Evolutionary conservation across 1,140 invertebrate species (phyloP), one percentile per base, ranked within the genome.

Genomic region (Polyergus mexicanus): DNA sequence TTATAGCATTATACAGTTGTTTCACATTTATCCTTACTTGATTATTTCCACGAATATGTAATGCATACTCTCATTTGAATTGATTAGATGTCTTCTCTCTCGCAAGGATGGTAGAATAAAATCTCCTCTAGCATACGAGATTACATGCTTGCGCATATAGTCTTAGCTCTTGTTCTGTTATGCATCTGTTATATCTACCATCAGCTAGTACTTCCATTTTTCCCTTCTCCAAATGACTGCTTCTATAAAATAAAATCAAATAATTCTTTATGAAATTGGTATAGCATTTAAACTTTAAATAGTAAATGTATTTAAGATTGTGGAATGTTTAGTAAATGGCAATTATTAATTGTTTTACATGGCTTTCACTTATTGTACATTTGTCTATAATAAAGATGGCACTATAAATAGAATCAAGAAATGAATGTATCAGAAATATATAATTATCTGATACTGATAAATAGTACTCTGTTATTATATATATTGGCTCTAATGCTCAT

Each of bases 151-250:
- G 89, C 87, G 92, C 91, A 93, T 88, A 92, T 94, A 93, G 93
- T 94, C 93, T 94, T 94, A 91, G 90, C 88, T 93, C 92, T 93
- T 92, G 91, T 93, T 91, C 88, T 89, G 85, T 90, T 90, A 90
- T 89, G 89, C 93, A 94, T 92, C 93, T 92, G 92, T 92, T 94
- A 93, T 92, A 92, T 93, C 91, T 94, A 95, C 90, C 92, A 92
- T 89, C 92, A 92, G 88, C 90, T 92, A 92, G 83, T 90, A 92
- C 88, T 93, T 90, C 91, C 91, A 88, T 93, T 89, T 87, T 93
- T 88, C 91, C 89, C 92, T 91, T 90, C 91, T 90, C 92, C 92
- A 87, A 93, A 76, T 91, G 88, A 92, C 93, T 93, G 93, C 93
- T 94, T 94, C 94, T 95, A 89, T 44, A 94, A 93, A 84, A 84